phyloP scores from a whole-genome alignment of 1,140 invertebrate species.

The Helicoverpa armigera region DNA sequence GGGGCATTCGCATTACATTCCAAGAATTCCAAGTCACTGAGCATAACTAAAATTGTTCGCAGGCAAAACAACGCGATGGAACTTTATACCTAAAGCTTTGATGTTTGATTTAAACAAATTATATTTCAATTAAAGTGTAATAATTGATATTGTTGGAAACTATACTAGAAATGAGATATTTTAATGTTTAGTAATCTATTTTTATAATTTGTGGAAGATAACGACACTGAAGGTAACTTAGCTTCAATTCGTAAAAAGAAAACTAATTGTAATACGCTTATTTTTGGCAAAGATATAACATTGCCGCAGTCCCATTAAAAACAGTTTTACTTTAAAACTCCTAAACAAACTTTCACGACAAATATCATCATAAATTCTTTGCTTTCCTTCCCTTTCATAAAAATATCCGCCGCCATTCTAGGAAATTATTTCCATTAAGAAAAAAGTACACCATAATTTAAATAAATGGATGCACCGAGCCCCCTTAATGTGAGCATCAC shows the following conservation, averaged over 20 bases:
- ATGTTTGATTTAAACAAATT: slow-evolving; percentile 48
- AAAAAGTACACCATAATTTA: slow-evolving; percentile 39
- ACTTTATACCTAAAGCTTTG: slow-evolving; percentile 45
- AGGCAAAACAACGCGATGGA: slow-evolving; percentile 52
- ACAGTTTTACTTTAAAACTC: slow-evolving; percentile 27
- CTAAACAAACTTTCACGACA: background rate
- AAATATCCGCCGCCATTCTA: slow-evolving; percentile 33
- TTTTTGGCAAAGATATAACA: no score
- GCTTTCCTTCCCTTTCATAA: slow-evolving; percentile 19
- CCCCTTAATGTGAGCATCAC: slow-evolving; percentile 19
- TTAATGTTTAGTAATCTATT: background rate
- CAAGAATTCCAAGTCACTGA: slow-evolving; percentile 55
- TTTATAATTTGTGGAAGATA: background rate
- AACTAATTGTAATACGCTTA: no score
- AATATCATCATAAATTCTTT: slow-evolving; percentile 14
- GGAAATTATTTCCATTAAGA: slow-evolving; percentile 42
- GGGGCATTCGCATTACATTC: slow-evolving; percentile 55
- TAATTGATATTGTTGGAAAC: slow-evolving; percentile 1
- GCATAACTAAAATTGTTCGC: slow-evolving; percentile 59
- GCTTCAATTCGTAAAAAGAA: background rate
- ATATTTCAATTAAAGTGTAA: slow-evolving; percentile 38
- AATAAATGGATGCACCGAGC: slow-evolving; percentile 38
- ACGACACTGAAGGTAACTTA: background rate
- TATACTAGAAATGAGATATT: background rate
- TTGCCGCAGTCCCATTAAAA: background rate